These are phyloP conservation scores for Apotomis turbidana DNA, from an alignment of 2,888 invertebrate species.

Conservation along the genomic window DNA sequence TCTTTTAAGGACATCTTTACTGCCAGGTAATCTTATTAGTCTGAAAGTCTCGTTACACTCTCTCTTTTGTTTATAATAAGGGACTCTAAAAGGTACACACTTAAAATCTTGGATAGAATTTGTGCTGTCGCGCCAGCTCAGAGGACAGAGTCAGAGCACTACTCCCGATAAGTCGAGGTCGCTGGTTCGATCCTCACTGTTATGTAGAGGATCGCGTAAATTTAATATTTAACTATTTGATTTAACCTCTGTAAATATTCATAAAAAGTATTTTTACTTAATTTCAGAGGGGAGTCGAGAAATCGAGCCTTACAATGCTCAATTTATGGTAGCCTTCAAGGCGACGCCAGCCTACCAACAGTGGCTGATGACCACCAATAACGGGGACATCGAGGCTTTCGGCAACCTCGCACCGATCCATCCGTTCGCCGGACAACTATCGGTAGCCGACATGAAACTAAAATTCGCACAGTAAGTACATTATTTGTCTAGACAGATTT, in stretches of 20 bases:
- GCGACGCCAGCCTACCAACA: slow-evolving; percentile 94
- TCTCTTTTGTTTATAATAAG: too few relatives aligned
- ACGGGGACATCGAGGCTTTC: slow-evolving; percentile 86
- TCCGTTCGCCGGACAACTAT: slow-evolving; percentile 97
- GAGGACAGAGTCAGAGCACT: too few relatives aligned
- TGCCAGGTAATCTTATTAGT: slow-evolving; percentile 81
- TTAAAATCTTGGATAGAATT: too few relatives aligned
- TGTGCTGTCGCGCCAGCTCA: too few relatives aligned
- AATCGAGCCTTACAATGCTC: slow-evolving; percentile 93
- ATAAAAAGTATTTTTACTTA: slow-evolving; percentile 46
- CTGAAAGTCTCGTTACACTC: too few relatives aligned
- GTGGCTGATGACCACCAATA: slow-evolving; percentile 88
- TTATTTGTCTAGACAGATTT: slow-evolving; percentile 46
- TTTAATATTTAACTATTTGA: too few relatives aligned
- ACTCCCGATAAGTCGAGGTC: too few relatives aligned
- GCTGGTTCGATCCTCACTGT: too few relatives aligned
- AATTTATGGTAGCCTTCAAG: slow-evolving; percentile 93
- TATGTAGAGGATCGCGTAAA: too few relatives aligned
- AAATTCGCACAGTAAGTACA: slow-evolving; percentile 92
- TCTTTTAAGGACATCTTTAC: slow-evolving; percentile 90
- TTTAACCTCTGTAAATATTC: too few relatives aligned
- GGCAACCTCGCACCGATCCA: slow-evolving; percentile 91
- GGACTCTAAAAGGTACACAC: too few relatives aligned
- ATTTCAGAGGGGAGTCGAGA: slow-evolving; percentile 89
- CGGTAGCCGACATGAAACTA: slow-evolving; percentile 96